These are phyloP conservation scores for Alethe diademata DNA, from an alignment of 2,113 vertebrate species.

Conservation along the genomic window DNA sequence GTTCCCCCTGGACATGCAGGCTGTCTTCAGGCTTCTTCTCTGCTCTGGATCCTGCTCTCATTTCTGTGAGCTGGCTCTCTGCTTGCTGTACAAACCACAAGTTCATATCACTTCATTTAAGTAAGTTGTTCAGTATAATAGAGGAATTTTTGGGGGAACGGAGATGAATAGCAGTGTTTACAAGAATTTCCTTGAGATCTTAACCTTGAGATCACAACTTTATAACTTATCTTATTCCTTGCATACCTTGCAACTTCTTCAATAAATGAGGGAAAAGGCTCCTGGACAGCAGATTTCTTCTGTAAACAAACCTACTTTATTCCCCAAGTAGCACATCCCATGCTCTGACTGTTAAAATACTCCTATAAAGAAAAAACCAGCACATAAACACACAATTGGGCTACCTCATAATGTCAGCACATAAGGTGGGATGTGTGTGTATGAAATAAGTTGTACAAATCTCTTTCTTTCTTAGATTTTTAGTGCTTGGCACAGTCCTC, in stretches of 20 bases:
- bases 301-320: neutral
- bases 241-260: neutral
- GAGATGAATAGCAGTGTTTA: neutral
- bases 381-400: neutral
- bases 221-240: neutral
- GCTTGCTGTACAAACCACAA: neutral
- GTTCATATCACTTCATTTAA: neutral
- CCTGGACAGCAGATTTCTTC: neutral
- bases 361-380: neutral
- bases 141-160: neutral
- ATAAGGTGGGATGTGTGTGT: rapidly evolving
- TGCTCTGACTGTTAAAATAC: neutral
- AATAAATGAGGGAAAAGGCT: neutral
- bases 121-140: neutral
- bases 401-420: neutral
- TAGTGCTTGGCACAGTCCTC: neutral
- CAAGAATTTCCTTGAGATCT: neutral
- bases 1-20: neutral
- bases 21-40: neutral
- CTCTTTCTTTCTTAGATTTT: neutral
- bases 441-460: neutral
- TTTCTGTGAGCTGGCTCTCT: neutral
- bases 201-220: neutral
- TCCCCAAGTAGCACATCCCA: neutral
- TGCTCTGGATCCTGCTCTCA: neutral